Base-by-base conservation (phyloP, 1,140 invertebrate genomes). In the Drosophila auraria region DNA sequence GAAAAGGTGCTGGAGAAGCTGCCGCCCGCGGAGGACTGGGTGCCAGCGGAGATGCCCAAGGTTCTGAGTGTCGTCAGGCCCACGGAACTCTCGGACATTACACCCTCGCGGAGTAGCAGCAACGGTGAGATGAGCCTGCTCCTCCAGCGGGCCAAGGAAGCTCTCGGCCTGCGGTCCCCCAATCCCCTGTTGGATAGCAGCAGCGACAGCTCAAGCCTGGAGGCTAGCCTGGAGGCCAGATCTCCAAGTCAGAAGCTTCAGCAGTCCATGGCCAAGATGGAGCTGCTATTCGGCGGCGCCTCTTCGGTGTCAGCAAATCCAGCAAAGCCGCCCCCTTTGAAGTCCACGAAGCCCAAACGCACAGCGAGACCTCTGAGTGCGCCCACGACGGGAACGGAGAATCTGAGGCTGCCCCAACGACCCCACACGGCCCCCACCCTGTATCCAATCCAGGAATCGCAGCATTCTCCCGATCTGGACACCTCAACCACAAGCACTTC, bases 181-280 rank as follows among this genome's bases (percentile, higher is more conserved):
- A 30, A 44, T 27, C 47, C 38, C n/a, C 69, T 74, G 1, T 14
- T 73, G 38, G 61, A 50, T 30, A 54, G 27, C 50, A 72, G 61
- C 56, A 80, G 38, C 56, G 56, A 49, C 49, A 51, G 58, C 42
- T 17, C 42, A 9, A 68, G 23, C 27, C 12, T 65, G 49, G 53
- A 27, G 25, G 17, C 33, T n/a, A 20, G 20, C 38, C 30, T 36
- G 5, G 33, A 36, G 5, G 17, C 14, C 11, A 56, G 7, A 14
- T 44, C 30, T 0, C n/a, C 50, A 20, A 64, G 51, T 11, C 33
- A 42, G 5, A 50, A 60, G n/a, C 45, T 89, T 9, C 78, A 82
- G 33, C 78, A 69, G 4, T 89, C 86, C 12, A 77, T 89, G 75
- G 80, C 80, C 50, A 87, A 80, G 59, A 92, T 92, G 90, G 69